phyloP scores from a whole-genome alignment of 1,140 invertebrate genomes.

The Myzus persicae region DNA sequence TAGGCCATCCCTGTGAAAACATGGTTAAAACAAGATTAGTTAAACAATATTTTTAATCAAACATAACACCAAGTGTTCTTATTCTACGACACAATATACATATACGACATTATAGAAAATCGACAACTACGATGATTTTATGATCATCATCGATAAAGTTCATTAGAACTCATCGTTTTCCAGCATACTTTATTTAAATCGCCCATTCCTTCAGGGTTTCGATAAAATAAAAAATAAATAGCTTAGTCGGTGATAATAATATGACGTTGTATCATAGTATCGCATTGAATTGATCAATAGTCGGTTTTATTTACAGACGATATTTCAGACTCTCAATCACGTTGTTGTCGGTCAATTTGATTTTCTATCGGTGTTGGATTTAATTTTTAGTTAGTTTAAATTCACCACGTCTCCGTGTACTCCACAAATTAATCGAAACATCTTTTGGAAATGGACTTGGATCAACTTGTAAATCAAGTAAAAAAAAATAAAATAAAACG shows the following conservation, averaged over 20 bases:
- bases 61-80: background rate
- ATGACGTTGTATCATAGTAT: background rate
- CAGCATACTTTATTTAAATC: background rate
- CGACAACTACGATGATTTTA: background rate
- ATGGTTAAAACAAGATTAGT: conserved; percentile 42
- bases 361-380: background rate
- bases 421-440: background rate
- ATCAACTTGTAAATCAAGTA: background rate
- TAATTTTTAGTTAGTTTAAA: background rate
- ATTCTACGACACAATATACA: background rate
- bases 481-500: background rate
- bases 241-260: background rate
- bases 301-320: background rate
- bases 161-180: background rate
- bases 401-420: background rate
- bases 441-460: background rate
- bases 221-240: background rate
- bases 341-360: background rate
- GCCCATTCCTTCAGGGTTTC: background rate
- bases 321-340: background rate
- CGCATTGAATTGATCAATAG: background rate
- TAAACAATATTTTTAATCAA: background rate
- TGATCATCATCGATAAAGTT: background rate
- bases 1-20: conserved; percentile 67
- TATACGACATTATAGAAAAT: too few species aligned